These are phyloP conservation scores for Acleris laterana DNA, from an alignment of 2,888 invertebrate genomes.

Conservation along the genomic window DNA sequence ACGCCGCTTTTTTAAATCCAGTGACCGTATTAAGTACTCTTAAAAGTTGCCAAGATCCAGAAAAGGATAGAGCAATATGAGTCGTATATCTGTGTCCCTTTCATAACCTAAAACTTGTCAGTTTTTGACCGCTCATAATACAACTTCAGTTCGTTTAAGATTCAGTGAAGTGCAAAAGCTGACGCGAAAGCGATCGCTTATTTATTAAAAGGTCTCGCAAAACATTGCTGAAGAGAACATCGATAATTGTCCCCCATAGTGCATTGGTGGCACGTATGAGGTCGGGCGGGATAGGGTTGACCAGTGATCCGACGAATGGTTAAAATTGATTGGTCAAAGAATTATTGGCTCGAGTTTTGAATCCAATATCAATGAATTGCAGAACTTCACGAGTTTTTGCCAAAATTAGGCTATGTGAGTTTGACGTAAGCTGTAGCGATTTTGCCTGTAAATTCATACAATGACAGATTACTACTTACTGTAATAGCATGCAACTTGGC, in stretches of 20 bases:
- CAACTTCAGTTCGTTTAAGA: constrained; percentile 59
- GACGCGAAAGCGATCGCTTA: constrained; percentile 76
- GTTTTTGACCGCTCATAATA: too few relatives aligned
- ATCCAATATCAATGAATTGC: not conserved
- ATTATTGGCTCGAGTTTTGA: not conserved
- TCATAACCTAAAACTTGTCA: too few relatives aligned
- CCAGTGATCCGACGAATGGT: not conserved
- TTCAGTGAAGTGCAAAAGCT: constrained; percentile 79
- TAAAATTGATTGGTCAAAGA: not conserved
- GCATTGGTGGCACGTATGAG: constrained; percentile 62
- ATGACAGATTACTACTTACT: too few relatives aligned
- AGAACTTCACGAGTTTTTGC: too few relatives aligned
- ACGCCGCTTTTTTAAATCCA: constrained; percentile 57
- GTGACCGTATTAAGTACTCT: too few relatives aligned
- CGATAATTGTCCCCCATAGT: constrained; percentile 57
- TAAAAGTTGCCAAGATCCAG: too few relatives aligned
- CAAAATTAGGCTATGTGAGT: too few relatives aligned
- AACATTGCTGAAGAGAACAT: constrained; percentile 63
- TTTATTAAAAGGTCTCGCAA: constrained; percentile 63
- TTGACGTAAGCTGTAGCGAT: too few relatives aligned
- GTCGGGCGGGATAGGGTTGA: constrained; percentile 20
- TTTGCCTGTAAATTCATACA: too few relatives aligned
- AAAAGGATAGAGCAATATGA: too few relatives aligned
- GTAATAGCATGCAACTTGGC: too few relatives aligned
- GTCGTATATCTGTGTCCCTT: too few relatives aligned